Conservation (phyloP, 2,888 invertebrate species). For the Acronicta aceris region DNA sequence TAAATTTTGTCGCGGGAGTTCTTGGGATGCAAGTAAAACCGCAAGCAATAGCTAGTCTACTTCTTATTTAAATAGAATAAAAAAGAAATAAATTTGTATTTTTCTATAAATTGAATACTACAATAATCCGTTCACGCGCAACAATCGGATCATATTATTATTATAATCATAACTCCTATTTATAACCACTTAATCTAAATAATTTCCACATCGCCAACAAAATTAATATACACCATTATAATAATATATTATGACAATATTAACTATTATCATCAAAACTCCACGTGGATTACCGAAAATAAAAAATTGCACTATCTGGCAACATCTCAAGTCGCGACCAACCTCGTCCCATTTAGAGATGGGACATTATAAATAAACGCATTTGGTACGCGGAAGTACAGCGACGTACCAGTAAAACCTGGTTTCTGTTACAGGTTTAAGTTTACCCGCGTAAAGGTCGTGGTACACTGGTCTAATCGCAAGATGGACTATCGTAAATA, state of each 20-base stretch:
- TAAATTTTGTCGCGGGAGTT: too few species aligned
- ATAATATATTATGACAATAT: constrained; percentile 27
- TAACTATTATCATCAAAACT: constrained; percentile 34
- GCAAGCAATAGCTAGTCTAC: too few species aligned
- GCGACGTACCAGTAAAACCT: constrained; percentile 25
- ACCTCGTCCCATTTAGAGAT: constrained; percentile 57
- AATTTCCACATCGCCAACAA: constrained; percentile 7
- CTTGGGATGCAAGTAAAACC: too few species aligned
- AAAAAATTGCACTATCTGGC: constrained; percentile 60
- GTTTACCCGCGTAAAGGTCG: background rate
- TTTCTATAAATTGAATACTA: background rate
- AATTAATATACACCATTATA: constrained; percentile 18
- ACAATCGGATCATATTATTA: background rate
- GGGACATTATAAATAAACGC: constrained; percentile 56
- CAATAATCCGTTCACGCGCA: background rate
- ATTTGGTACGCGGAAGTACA: constrained; percentile 55
- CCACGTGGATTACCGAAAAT: constrained; percentile 33
- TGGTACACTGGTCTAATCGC: constrained; percentile 34
- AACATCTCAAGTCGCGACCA: constrained; percentile 53
- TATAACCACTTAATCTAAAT: background rate
- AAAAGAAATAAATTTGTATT: background rate
- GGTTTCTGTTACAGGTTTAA: background rate
- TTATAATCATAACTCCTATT: background rate
- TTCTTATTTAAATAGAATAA: too few species aligned
- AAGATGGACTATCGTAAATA: constrained; percentile 49